Percentiles rank a stretch among this genome's conserved stretches.
Evolutionary conservation across 53 echinoderm and acorn worm species (phyloP).

Genomic region (Apostichopus leukothele): DNA sequence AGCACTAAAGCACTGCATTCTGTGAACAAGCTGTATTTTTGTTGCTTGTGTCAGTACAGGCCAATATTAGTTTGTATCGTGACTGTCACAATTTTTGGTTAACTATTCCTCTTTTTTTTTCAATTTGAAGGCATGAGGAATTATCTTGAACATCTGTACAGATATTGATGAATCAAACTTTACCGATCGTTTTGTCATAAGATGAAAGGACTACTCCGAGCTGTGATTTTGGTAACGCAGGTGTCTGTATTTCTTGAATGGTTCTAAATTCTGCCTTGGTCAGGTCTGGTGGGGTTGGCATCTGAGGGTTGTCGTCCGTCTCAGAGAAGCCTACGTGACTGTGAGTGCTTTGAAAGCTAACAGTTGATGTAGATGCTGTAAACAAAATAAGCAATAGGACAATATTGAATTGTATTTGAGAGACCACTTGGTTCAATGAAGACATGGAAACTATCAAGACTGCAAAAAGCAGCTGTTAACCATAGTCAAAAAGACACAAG

Average conservation of each 20-base stretch:
- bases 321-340: slow-evolving; percentile 93
- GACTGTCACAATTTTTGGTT: too few relatives aligned
- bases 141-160: too few relatives aligned
- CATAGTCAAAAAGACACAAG: too few relatives aligned
- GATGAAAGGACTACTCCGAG: slow-evolving; percentile 84
- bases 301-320: slow-evolving; percentile 87
- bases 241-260: slow-evolving; percentile 76
- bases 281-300: slow-evolving; percentile 76
- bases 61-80: too few relatives aligned
- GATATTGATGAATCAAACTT: background rate
- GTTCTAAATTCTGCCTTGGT: slow-evolving; percentile 76
- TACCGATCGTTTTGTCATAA: slow-evolving; percentile 96
- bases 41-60: too few relatives aligned
- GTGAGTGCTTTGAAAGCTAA: slow-evolving; percentile 55
- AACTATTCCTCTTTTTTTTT: too few relatives aligned
- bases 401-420: background rate
- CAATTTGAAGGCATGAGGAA: too few relatives aligned
- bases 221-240: slow-evolving; percentile 89
- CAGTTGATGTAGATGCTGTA: background rate
- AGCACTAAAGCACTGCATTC: too few relatives aligned
- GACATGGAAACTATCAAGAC: too few relatives aligned
- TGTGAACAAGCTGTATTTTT: too few relatives aligned
- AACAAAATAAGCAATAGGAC: too few relatives aligned
- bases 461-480: too few relatives aligned
- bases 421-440: background rate